Base-by-base conservation (phyloP, 2,113 vertebrate genomes). In the Garra rufa region DNA sequence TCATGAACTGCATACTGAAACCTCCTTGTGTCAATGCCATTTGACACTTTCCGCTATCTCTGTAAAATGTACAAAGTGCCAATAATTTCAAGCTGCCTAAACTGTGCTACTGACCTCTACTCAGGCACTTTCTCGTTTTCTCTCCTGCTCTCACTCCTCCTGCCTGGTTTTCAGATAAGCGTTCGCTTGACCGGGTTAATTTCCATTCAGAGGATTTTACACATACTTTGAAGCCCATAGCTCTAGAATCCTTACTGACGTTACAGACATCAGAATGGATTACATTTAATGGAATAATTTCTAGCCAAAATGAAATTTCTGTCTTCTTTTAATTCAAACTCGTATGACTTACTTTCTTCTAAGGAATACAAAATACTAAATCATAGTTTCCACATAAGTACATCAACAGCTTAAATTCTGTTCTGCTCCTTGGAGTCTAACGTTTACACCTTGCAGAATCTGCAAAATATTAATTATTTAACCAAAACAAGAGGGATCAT, bases 101-200 rank as follows among this genome's bases (percentile, higher is more conserved):
- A 77, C 57, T 65, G 59, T 81, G 83, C 43, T 80, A 38, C 26
- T 80, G 80, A 83, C 79, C 80, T 85, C 76, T 50, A 11, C 63
- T 43, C 30, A 10, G 19, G 0, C 30, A 3, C 71, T 76, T n/a
- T 78, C 81, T 46, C 9, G 30, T 57, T 71, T 43, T 24, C 14
- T 71, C 65, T 83, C 70, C 61, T 6, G 6, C 52, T 61, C 41
- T 46, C 52, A 11, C 24, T 57, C 34, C 52, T 44, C 15, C 38
- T 65, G 41, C n/a, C 73, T 76, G 41, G 41, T 9, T 48, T 80
- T 80, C 50, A 44, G 75, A 50, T 48, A 74, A 63, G 71, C 9
- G 13, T 74, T 59, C 21, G 1, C 69, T 59, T 46, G 6, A 50
- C 13, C 15, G n/a, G 9, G 24, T 17, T 48, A 6, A 52, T 78